Evolutionary conservation across 23 tunicate species (phyloP), one percentile per base, ranked within the genome.

Genomic region (Trididemnum nubilum): DNA sequence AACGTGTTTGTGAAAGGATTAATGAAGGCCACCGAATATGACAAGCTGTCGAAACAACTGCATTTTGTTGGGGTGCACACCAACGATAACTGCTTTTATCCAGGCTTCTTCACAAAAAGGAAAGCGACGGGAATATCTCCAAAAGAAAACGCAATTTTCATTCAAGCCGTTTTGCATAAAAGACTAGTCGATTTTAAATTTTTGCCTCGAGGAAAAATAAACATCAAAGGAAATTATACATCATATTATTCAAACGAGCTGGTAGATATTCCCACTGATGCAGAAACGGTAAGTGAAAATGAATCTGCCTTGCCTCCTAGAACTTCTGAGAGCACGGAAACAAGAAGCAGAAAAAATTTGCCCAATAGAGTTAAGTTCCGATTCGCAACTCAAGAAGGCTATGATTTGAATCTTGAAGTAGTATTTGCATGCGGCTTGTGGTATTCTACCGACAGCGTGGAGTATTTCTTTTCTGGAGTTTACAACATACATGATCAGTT

Each of bases 81-180:
- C 39, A 33, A 35, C 29, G 87, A 83, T 60, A 81, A 76, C 38
- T 40, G 31, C 1, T 85, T 76, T 64, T 85, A 85, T 51, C 88
- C 88, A 0, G 88, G 88, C 44, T 85, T 85, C 35, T 85, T 85
- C 34, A 4, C 78, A 25, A 81, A 70, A 67, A 67, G 7, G 38
- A 7, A 31, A 4, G 21, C n/a, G 9, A 7, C 15, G 15, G 15
- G 12, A 44, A 7, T 15, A 7, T 44, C 54, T 9, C 54, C 54
- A 15, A 9, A 44, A 44, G 54, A 44, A 44, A 44, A 15, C 15
- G 54, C 54, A 44, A 44, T 44, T 15, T 7, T 15, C 54, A 7
- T 44, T 7, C 9, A 9, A 44, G 54, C 54, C 9, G 15, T 7
- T 9, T 15, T 44, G 15, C 9, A 44, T 7, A 44, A 44, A 9